Evolutionary conservation across 2,113 vertebrate species (phyloP), one percentile per base, ranked within the genome.

Genomic region (Recurvirostra avosetta): DNA sequence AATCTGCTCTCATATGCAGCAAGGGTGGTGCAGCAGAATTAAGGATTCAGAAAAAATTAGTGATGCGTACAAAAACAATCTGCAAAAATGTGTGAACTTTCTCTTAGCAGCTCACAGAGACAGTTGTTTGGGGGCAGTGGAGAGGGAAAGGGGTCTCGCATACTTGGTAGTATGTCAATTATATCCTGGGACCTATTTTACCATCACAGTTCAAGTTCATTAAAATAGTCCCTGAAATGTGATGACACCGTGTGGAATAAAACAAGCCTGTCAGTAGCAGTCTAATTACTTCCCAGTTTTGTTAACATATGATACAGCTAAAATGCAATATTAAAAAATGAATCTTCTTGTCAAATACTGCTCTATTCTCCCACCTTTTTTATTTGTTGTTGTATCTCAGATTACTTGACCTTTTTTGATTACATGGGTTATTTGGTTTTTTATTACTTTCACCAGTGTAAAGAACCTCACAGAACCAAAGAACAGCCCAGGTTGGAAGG

Each of bases 281-380:
- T n/a, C 79, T 83, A 93, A 97, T 97, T 96, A 90, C 79, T 95
- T 77, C 90, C 47, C 62, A 91, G 38, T 84, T 97, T 67, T 91
- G 68, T 91, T 95, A 91, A 93, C 41, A 91, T 83, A 70, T 43
- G 62, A 90, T 47, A 75, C 32, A 82, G 71, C 87, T 91, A 95
- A 88, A 97, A 94, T 32, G 43, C 70, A 79, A 41, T 50, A 88
- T 74, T 96, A 91, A 89, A 91, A 84, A 15, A 10, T 26, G 56
- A 29, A 9, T 21, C 27, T 77, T 53, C 62, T 53, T 30, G 7
- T 50, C 55, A 66, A 74, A 74, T 34, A 43, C 32, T 74, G 70
- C 8, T 14, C 32, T 74, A 1, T 34, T 62, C 50, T 92, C 16
- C 45, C 27, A 20, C 25, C 14, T 50, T 41, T 56, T 62, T 50